Evolutionary conservation across 2,888 invertebrate species (phyloP).

Genomic region (Flexamia atlantica): DNA sequence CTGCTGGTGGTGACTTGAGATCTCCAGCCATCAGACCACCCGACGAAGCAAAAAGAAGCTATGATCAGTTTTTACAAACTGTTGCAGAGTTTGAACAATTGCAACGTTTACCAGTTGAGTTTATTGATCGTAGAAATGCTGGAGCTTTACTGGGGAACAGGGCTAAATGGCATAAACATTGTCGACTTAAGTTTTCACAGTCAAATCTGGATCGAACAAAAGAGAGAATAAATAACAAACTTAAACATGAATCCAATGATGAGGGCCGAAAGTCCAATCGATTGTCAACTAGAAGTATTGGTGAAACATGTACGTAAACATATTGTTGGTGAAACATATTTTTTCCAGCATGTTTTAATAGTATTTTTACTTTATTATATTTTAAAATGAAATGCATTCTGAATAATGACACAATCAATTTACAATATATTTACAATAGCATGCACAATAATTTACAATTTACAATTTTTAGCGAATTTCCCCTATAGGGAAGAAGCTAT

Average conservation of each 20-base stretch:
- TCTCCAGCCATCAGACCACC: slow-evolving; percentile 26
- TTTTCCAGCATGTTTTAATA: too few relatives aligned
- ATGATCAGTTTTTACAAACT: slow-evolving; percentile 23
- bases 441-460: too few relatives aligned
- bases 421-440: too few relatives aligned
- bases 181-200: neutral
- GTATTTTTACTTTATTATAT: too few relatives aligned
- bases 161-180: slow-evolving; percentile 16
- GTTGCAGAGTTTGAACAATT: slow-evolving; percentile 16
- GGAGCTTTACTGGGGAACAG: slow-evolving; percentile 18
- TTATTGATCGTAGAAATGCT: slow-evolving; percentile 17
- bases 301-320: slow-evolving; percentile 26
- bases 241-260: slow-evolving; percentile 22
- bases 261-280: slow-evolving; percentile 7
- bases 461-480: too few relatives aligned
- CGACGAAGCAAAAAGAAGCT: slow-evolving; percentile 17
- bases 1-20: slow-evolving; percentile 23
- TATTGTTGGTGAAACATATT: too few relatives aligned
- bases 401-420: too few relatives aligned
- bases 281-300: slow-evolving; percentile 26
- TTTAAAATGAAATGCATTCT: too few relatives aligned
- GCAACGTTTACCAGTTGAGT: slow-evolving; percentile 1
- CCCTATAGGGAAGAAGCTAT: too few relatives aligned
- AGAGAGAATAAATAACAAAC: slow-evolving; percentile 22
- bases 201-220: slow-evolving; percentile 16